Evolutionary conservation across 2,113 vertebrate genomes (phyloP).

Genomic region (Spheniscus mendiculus): DNA sequence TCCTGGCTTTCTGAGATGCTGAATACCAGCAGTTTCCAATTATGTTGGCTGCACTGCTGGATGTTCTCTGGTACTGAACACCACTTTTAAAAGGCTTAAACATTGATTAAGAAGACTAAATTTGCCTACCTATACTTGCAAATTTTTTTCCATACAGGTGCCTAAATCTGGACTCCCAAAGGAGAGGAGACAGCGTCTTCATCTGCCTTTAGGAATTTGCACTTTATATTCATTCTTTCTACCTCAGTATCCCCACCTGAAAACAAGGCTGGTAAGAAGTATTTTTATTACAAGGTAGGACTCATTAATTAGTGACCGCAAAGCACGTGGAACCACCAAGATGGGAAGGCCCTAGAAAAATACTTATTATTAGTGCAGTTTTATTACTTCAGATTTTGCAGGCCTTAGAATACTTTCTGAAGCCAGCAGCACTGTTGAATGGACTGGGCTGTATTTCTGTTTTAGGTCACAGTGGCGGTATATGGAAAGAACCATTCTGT

Average conservation of each 20-base stretch:
- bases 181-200: background rate
- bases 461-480: background rate
- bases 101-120: background rate
- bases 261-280: background rate
- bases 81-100: background rate
- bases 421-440: background rate
- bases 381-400: background rate
- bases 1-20: constrained; percentile 14
- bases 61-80: background rate
- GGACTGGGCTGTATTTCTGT: background rate
- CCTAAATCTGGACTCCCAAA: background rate
- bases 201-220: background rate
- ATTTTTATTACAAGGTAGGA: background rate
- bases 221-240: background rate
- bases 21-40: background rate
- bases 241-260: background rate
- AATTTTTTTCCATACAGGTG: background rate
- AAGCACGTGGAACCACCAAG: background rate
- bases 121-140: background rate
- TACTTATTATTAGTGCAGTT: background rate
- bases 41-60: background rate
- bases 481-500: background rate
- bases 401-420: background rate
- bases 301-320: background rate
- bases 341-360: background rate